phyloP scores from a whole-genome alignment of 1,140 invertebrate species.

The Drosophila ambigua region DNA sequence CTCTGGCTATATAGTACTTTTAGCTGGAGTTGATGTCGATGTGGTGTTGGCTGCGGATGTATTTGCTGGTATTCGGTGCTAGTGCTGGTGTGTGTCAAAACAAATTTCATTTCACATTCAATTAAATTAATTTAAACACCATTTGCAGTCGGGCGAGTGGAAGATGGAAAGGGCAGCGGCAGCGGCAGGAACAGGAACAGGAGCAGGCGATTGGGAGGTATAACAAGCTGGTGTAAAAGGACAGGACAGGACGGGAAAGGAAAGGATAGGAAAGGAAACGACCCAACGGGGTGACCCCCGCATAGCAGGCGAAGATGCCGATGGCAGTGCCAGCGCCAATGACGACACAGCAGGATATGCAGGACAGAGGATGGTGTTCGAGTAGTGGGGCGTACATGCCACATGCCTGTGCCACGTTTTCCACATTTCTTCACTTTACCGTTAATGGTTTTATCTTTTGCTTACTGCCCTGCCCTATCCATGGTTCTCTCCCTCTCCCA shows the following conservation, averaged over 20 bases:
- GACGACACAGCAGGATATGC: slow-evolving; percentile 66
- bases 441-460: slow-evolving; percentile 77
- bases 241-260: not conserved
- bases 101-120: slow-evolving; percentile 83
- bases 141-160: slow-evolving; percentile 65
- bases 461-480: slow-evolving; percentile 41
- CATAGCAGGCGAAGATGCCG: slow-evolving; percentile 30
- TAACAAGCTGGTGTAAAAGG: not conserved
- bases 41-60: slow-evolving; percentile 27
- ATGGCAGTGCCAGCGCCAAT: slow-evolving; percentile 65
- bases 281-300: slow-evolving; percentile 32
- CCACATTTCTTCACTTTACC: slow-evolving; percentile 72
- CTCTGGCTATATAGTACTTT: not conserved
- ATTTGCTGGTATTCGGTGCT: slow-evolving; percentile 10
- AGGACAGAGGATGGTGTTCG: slow-evolving; percentile 20
- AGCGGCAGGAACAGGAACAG: slow-evolving; percentile 22
- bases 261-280: not conserved
- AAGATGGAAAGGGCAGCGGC: not conserved
- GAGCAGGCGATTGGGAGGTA: not conserved
- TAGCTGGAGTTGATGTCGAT: slow-evolving; percentile 18
- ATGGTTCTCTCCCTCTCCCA: not conserved
- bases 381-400: slow-evolving; percentile 36
- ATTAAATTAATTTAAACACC: slow-evolving; percentile 83
- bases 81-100: slow-evolving; percentile 70
- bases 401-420: slow-evolving; percentile 78